Percentiles rank a stretch among this genome's conserved stretches.
Conservation (phyloP, 2,113 vertebrate species). For the Burhinus oedicnemus region DNA sequence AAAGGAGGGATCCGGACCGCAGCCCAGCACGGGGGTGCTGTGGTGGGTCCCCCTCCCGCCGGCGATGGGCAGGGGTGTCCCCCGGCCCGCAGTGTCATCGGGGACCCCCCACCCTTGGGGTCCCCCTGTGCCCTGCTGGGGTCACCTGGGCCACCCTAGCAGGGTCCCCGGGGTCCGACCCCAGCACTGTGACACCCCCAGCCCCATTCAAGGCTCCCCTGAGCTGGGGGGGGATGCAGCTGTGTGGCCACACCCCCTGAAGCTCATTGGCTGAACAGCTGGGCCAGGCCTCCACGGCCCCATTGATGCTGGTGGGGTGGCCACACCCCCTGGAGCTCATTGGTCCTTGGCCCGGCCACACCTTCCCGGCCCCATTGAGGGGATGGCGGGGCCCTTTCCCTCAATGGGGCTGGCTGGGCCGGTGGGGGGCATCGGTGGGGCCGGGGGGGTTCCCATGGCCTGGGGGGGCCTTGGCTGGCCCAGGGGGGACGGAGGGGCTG, state of each 20-base stretch:
- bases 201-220: too few relatives aligned
- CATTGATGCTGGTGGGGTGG: not conserved
- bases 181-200: not conserved
- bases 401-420: not conserved
- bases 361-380: not conserved
- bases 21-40: too few relatives aligned
- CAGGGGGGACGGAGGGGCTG: not conserved
- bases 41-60: not conserved
- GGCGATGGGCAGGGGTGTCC: too few relatives aligned
- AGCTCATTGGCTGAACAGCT: not conserved
- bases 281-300: not conserved
- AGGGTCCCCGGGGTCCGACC: not conserved
- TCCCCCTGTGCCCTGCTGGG: not conserved
- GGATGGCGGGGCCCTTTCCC: fast-evolving
- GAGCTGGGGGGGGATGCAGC: too few relatives aligned
- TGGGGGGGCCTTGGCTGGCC: not conserved
- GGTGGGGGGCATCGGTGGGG: not conserved
- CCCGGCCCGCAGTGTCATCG: fast-evolving
- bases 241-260: not conserved
- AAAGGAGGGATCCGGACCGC: not conserved
- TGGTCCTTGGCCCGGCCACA: not conserved
- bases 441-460: not conserved
- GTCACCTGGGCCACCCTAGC: not conserved
- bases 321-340: not conserved
- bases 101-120: not conserved